These are phyloP conservation scores for Albula goreensis DNA, from an alignment of 2,113 vertebrate species.

Conservation along the genomic window DNA sequence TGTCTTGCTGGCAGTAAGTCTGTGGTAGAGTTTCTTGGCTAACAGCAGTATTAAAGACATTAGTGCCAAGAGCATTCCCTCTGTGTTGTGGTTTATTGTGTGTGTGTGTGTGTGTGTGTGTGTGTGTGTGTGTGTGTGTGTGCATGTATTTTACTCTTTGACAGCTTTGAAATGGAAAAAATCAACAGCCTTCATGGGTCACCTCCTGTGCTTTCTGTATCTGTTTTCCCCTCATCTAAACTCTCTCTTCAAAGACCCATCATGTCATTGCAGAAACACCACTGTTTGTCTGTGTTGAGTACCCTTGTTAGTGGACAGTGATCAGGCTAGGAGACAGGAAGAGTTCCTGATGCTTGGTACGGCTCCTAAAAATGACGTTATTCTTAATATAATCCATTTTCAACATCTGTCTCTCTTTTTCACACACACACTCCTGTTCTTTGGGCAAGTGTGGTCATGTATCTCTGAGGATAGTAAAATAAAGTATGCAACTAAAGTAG, in stretches of 20 bases:
- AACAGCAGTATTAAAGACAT: not conserved
- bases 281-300: not conserved
- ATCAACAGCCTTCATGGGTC: not conserved
- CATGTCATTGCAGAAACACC: not conserved
- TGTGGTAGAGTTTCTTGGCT: not conserved
- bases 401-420: too few relatives aligned
- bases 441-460: too few relatives aligned
- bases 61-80: not conserved
- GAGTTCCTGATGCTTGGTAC: not conserved
- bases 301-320: not conserved
- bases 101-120: constrained; percentile 17
- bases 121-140: constrained; percentile 3
- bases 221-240: not conserved
- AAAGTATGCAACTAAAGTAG: too few relatives aligned
- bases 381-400: not conserved
- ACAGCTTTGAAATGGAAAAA: not conserved
- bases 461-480: too few relatives aligned
- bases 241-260: not conserved
- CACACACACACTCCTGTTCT: too few relatives aligned
- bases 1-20: not conserved
- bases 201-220: constrained; percentile 10
- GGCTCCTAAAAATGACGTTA: not conserved
- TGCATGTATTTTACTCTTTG: not conserved
- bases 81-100: constrained; percentile 8
- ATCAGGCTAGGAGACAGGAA: not conserved